Percentiles rank a stretch among this genome's conserved stretches.
Conservation (phyloP, 2,113 vertebrate genomes). For the Microtus ochrogaster region DNA sequence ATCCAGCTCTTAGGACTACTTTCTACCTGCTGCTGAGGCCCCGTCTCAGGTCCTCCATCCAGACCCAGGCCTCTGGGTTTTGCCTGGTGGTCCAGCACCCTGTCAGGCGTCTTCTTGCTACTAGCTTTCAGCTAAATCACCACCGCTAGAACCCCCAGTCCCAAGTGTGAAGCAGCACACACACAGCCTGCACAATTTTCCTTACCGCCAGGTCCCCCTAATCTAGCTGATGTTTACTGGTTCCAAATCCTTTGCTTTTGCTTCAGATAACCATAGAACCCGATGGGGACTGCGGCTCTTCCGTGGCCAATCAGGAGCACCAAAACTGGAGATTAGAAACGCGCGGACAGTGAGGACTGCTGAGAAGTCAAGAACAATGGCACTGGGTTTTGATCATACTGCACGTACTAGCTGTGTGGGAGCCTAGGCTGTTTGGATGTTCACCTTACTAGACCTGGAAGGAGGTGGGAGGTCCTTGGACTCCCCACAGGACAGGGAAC, state of each 20-base stretch:
- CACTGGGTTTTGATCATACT: too few relatives aligned
- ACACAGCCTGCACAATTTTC: not conserved
- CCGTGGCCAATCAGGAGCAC: not conserved
- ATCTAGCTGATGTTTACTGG: fast-evolving
- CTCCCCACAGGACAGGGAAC: too few relatives aligned
- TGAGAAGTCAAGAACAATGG: too few relatives aligned
- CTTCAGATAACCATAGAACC: not conserved
- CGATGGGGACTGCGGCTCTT: not conserved
- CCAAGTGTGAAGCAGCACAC: not conserved
- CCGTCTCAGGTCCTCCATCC: not conserved
- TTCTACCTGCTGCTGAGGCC: not conserved
- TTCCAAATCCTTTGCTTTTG: not conserved
- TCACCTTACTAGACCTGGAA: too few relatives aligned
- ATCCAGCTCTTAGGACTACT: not conserved
- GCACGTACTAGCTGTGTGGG: too few relatives aligned
- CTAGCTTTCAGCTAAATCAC: too few relatives aligned
- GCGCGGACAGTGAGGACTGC: too few relatives aligned
- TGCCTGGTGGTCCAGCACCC: too few relatives aligned
- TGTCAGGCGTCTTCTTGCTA: not conserved
- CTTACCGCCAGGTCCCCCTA: not conserved
- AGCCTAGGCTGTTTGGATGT: too few relatives aligned
- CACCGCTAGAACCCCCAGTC: not conserved
- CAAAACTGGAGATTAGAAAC: not conserved
- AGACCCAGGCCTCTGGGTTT: not conserved
- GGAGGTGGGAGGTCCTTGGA: too few relatives aligned